Evolutionary conservation across 2,113 vertebrate genomes (phyloP), one percentile per base, ranked within the genome.

Genomic region (Gavialis gangeticus): DNA sequence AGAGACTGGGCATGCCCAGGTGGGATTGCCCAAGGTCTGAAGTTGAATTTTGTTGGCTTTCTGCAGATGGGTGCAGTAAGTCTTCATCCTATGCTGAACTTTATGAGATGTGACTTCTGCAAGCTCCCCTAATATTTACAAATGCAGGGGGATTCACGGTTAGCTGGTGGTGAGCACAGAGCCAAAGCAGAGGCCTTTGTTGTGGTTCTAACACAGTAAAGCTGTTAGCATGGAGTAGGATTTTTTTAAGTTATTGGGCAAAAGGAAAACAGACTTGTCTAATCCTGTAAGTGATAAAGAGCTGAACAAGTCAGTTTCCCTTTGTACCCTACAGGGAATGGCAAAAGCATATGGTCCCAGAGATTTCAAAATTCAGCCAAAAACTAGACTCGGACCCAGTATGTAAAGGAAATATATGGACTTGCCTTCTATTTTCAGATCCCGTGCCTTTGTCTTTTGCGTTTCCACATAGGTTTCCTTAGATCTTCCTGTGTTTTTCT

Each of bases 401-500:
- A 97, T 95, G 85, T 96, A 97, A 97, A 98, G 97, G 97, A 98
- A 98, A 98, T 95, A 87, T 96, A 97, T 86, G 95, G 93, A 92
- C 82, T 58, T 77, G 79, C 81, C 78, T 94, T 94, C 97, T 97
- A 97, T 97, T 97, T 97, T 97, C 92, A 96, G 97, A 73, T 59
- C 71, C 46, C 82, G 94, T 85, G 96, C 95, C 94, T 95, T 97
- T 97, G 95, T 97, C 96, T 96, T 96, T 80, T 97, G 91, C 84
- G 82, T 97, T 97, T 98, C 97, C 97, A 97, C 95, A 27, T 97
- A 94, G 96, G 90, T 97, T 97, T 97, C 97, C 97, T 96, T 96
- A 96, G 97, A 97, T 95, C 96, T 98, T 98, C 97, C 98, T 97
- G 97, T 98, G 97, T 98, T 97, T 98, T 95, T 97, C 95, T 95